Percentiles rank a stretch among this genome's conserved stretches.
Evolutionary conservation across 1,140 invertebrate species (phyloP).

Genomic region (Calosoma granatense): DNA sequence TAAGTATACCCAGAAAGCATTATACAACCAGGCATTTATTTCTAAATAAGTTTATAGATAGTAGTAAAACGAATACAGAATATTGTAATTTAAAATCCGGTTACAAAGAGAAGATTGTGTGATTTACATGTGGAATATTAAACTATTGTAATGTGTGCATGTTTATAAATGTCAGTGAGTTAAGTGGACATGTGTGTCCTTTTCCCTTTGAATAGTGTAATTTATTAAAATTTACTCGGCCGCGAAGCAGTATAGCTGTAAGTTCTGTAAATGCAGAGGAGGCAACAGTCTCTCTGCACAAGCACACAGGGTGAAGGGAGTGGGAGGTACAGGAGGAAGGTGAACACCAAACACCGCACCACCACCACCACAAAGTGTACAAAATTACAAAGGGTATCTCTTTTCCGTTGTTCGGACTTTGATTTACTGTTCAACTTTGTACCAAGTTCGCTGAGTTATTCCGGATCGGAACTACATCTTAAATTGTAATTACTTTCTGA

Average conservation of each 20-base stretch:
- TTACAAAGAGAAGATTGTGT: no score
- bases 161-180: not conserved
- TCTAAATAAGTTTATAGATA: no score
- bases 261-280: no score
- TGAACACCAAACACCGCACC: not conserved
- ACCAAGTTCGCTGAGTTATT: conserved; percentile 5
- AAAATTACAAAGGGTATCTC: not conserved
- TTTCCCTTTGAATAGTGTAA: not conserved
- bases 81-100: no score
- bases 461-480: conserved; percentile 6
- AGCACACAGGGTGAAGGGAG: not conserved
- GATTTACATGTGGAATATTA: no score
- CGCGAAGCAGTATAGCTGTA: not conserved
- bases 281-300: no score
- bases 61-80: no score
- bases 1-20: no score
- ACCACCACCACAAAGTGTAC: not conserved
- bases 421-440: conserved; percentile 5
- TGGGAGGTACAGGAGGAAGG: not conserved
- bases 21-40: no score
- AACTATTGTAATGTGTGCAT: no score
- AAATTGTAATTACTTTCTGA: conserved; percentile 9
- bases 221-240: not conserved
- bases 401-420: conserved; percentile 7
- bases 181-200: not conserved